A percentile compares a stretch with the other conserved stretches of the same genome.
Conservation (phyloP, 2,113 vertebrate species). For the Epinephelus fuscoguttatus region DNA sequence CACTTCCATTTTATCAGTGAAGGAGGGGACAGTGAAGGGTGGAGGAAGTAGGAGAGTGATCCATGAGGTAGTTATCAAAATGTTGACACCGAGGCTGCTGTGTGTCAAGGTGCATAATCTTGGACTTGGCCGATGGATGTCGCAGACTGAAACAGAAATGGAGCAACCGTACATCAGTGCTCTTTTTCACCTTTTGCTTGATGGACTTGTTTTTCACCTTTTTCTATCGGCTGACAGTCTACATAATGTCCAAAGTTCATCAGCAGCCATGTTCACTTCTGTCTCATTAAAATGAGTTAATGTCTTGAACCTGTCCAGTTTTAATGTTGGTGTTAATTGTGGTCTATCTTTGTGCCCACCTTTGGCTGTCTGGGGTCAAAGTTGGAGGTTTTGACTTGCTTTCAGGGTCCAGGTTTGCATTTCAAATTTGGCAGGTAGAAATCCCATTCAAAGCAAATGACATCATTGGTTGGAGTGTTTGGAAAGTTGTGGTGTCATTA, state of each 20-base stretch:
- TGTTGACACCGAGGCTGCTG: background rate
- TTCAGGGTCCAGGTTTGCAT: background rate
- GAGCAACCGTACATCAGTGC: background rate
- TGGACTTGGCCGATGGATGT: background rate
- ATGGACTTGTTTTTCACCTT: background rate
- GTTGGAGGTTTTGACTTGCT: background rate
- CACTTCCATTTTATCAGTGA: background rate
- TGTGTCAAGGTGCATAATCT: background rate
- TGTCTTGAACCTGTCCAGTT: background rate
- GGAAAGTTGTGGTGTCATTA: background rate
- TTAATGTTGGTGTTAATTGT: background rate
- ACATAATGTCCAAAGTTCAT: background rate
- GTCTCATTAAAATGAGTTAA: background rate
- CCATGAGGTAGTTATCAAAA: conserved; percentile 16
- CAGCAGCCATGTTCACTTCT: background rate
- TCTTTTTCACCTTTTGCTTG: background rate
- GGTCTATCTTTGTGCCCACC: background rate
- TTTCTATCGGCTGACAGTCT: background rate
- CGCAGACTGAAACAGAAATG: background rate
- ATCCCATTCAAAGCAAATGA: background rate
- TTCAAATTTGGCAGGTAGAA: background rate
- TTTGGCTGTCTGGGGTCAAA: background rate
- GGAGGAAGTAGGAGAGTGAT: background rate
- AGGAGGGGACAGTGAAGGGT: background rate
- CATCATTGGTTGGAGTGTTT: background rate